phyloP scores from a whole-genome alignment of 2,113 vertebrate species.

The Lonchura striata region DNA sequence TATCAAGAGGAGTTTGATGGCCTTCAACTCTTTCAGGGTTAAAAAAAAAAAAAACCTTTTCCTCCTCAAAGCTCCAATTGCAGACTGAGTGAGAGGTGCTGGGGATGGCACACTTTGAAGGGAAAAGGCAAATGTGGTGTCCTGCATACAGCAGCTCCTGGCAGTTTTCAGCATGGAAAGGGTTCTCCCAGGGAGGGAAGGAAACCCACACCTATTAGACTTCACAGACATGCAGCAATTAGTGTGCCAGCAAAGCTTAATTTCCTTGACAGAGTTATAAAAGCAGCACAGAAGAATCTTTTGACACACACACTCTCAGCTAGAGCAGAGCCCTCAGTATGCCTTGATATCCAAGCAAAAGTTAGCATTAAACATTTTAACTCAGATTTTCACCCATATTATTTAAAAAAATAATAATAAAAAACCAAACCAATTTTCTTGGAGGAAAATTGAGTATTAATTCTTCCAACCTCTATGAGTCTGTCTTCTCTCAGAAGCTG shows the following conservation, averaged over 20 bases:
- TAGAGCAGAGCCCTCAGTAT: background rate
- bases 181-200: background rate
- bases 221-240: background rate
- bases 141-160: background rate
- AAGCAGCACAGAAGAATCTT: background rate
- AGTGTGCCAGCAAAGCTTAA: background rate
- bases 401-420: background rate
- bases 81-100: rapidly evolving
- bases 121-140: background rate
- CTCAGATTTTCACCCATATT: background rate
- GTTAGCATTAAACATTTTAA: background rate
- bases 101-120: background rate
- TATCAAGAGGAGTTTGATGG: background rate
- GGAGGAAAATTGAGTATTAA: background rate
- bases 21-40: background rate
- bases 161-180: background rate
- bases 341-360: background rate
- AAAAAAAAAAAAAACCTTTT: background rate
- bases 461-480: background rate
- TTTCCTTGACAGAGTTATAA: background rate
- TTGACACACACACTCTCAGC: background rate
- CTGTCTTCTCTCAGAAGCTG: background rate
- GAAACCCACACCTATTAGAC: background rate
- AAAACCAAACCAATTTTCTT: background rate
- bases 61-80: background rate